Base-by-base conservation (phyloP, 1,140 invertebrate genomes). In the Tyrophagus putrescentiae region DNA sequence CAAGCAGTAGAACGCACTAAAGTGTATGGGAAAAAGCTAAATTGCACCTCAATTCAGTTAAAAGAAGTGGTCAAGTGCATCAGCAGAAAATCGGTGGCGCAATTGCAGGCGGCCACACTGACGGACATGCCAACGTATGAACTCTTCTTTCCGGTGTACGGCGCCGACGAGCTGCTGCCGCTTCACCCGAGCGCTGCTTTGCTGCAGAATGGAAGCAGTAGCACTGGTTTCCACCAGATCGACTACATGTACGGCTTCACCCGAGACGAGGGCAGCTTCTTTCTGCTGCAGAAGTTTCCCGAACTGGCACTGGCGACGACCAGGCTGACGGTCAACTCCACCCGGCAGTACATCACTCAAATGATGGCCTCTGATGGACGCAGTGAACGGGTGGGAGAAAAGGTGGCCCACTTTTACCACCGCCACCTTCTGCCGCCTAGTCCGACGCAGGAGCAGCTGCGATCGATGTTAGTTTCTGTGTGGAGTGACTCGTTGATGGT, bases 241-340 rank as follows among this genome's bases (percentile, higher is more conserved):
- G 53, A 87, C 66, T 83, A 96, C 62, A 74, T 98, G 18, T 81
- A 94, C 76, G 93, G 93, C 5, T 87, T 83, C 32, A 95, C 94
- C 69, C 82, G 82, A 1, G 90, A 98, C 70, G 93, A 98, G 72
- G 90, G 88, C 9, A n/a, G n/a, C n/a, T n/a, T n/a, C n/a, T n/a
- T n/a, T n/a, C n/a, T n/a, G n/a, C n/a, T n/a, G n/a, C 87, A 84
- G 68, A 95, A 87, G 68, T 96, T 94, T 69, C 13, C 45, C 31
- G 7, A 48, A 48, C 13, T 39, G 36, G 36, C 21, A 13, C 36
- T 39, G 36, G 21, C 13, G 13, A 13, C 21, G 36, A 13, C 36
- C 36, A 39, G 36, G 21, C 36, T 39, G 36, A 13, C 21, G 36
- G 36, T 39, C 13, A n/a, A n/a, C n/a, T n/a, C 36, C 21, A 13